Conservation (phyloP, 1,140 invertebrate species). For the Hydropsyche tenuis region DNA sequence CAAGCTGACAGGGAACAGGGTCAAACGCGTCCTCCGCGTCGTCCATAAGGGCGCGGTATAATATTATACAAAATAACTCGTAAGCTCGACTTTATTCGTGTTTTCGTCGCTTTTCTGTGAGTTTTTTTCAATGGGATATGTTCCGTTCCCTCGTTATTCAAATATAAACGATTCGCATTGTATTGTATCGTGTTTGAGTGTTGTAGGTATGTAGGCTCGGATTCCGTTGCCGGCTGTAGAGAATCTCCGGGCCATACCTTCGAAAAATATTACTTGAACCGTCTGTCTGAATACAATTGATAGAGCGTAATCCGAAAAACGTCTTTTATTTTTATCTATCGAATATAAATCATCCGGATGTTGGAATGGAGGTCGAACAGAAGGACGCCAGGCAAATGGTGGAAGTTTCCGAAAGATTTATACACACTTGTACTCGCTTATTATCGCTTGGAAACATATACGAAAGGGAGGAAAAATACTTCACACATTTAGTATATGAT, state of each 20-base stretch:
- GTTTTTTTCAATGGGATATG: not conserved
- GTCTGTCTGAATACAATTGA: not conserved
- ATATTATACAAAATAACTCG: too few relatives aligned
- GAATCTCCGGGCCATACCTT: not conserved
- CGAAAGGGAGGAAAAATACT: not conserved
- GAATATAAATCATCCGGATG: constrained; percentile 26
- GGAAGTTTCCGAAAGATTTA: constrained; percentile 2
- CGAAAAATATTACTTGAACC: not conserved
- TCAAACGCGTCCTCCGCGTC: not conserved
- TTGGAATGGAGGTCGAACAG: constrained; percentile 10
- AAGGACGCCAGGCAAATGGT: not conserved
- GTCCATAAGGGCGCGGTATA: too few relatives aligned
- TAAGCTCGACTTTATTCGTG: not conserved
- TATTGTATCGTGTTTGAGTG: not conserved
- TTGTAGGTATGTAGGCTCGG: too few relatives aligned
- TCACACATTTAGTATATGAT: not conserved
- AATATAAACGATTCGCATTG: not conserved
- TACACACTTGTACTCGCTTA: not conserved
- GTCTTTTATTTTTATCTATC: constrained; percentile 29
- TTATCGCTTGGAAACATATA: not conserved
- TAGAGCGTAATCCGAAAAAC: constrained; percentile 15
- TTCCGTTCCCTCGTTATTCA: not conserved
- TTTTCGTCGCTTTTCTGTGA: not conserved
- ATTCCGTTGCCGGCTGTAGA: too few relatives aligned
- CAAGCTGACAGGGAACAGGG: constrained; percentile 24